phyloP scores from a whole-genome alignment of 2,888 invertebrate genomes.

The Uropetala carovei region DNA sequence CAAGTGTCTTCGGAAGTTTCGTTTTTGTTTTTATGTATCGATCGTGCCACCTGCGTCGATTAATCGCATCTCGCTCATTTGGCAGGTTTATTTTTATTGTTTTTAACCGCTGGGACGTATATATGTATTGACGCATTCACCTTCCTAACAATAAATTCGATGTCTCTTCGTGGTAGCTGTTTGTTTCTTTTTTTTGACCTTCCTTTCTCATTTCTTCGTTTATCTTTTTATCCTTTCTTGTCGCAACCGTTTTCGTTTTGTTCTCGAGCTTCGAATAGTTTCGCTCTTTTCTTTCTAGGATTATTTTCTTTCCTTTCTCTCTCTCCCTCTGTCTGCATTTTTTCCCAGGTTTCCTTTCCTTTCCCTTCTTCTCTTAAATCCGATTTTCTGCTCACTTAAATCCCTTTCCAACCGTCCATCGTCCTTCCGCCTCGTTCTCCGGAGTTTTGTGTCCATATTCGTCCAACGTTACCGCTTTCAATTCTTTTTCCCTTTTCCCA shows the following conservation, averaged over 20 bases:
- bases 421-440: not conserved
- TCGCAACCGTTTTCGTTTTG: not conserved
- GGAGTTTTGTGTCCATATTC: not conserved
- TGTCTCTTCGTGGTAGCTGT: too few species aligned
- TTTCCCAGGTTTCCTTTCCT: constrained; percentile 2
- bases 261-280: not conserved
- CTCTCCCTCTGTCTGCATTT: not conserved
- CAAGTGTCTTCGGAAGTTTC: too few species aligned
- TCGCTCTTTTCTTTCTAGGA: not conserved
- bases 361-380: not conserved
- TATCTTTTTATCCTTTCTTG: too few species aligned
- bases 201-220: too few species aligned
- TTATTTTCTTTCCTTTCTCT: not conserved
- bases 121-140: too few species aligned
- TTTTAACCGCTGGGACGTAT: too few species aligned
- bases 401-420: not conserved
- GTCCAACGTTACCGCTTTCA: not conserved
- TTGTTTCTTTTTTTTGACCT: too few species aligned
- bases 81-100: too few species aligned
- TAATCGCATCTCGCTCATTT: too few species aligned
- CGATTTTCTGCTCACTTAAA: constrained; percentile 1
- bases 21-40: too few species aligned
- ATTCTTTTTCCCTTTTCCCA: not conserved
- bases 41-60: too few species aligned
- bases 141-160: too few species aligned